A percentile compares a stretch with the other conserved stretches of the same genome.
These are phyloP conservation scores for Lethocerus indicus DNA, from an alignment of 1,140 invertebrate species.

Conservation along the genomic window DNA sequence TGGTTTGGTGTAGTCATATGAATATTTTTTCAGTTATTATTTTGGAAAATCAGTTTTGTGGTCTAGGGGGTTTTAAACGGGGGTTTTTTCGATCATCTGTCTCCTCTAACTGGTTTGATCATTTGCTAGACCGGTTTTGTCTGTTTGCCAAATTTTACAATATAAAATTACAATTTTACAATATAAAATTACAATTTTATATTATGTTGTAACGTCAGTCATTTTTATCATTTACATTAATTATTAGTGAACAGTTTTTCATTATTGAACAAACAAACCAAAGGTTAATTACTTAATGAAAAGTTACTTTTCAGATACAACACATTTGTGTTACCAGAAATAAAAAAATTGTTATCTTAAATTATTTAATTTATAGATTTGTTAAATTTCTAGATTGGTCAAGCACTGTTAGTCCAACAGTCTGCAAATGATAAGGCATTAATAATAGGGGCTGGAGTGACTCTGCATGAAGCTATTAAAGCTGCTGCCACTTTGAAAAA, in stretches of 20 bases:
- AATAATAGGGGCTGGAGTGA: constrained; percentile 83
- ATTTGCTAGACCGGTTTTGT: no score
- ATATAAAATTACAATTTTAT: no score
- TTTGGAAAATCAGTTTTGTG: background rate
- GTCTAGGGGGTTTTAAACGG: no score
- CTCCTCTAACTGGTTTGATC: no score
- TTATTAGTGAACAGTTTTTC: background rate
- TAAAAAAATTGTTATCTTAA: background rate
- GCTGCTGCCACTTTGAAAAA: constrained; percentile 64
- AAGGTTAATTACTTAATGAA: background rate
- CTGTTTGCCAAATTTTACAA: no score
- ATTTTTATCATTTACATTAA: background rate
- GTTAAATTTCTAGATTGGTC: constrained; percentile 45
- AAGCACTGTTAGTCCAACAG: constrained; percentile 27
- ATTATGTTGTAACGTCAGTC: background rate
- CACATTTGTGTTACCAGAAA: no score
- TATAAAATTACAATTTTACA: no score
- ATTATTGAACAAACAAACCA: background rate
- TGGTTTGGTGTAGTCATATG: background rate
- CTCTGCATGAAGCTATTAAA: constrained; percentile 74
- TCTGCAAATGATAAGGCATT: constrained; percentile 58
- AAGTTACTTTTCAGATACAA: no score
- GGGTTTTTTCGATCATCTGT: no score
- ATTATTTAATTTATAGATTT: background rate
- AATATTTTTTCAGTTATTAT: background rate